Percentiles rank a stretch among this genome's conserved stretches.
These are phyloP conservation scores for Chironomus striatipennis DNA, from an alignment of 1,140 invertebrate genomes.

Conservation along the genomic window DNA sequence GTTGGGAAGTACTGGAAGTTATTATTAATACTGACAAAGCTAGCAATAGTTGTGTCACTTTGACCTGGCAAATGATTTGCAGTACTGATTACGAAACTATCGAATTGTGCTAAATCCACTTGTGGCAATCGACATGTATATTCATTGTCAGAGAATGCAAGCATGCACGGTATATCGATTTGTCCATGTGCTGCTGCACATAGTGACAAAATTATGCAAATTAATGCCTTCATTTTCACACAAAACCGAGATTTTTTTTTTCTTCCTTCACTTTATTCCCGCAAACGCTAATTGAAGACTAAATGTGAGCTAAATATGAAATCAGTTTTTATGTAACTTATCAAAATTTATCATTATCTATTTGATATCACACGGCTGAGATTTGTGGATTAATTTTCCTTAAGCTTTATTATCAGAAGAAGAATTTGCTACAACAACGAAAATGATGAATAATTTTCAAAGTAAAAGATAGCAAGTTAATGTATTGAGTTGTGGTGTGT, in stretches of 20 bases:
- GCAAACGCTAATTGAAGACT: too few relatives aligned
- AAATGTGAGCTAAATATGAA: too few relatives aligned
- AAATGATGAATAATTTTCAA: too few relatives aligned
- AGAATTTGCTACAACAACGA: too few relatives aligned
- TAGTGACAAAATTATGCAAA: background rate
- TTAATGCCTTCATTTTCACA: background rate
- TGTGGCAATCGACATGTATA: slow-evolving; percentile 8
- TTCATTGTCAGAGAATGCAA: background rate
- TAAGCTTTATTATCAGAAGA: too few relatives aligned
- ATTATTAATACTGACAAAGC: background rate
- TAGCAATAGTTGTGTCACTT: background rate
- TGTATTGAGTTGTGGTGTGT: too few relatives aligned
- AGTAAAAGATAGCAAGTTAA: too few relatives aligned
- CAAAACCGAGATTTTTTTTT: background rate
- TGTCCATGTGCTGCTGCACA: background rate
- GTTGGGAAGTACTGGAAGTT: background rate
- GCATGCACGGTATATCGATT: background rate
- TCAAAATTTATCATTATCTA: too few relatives aligned
- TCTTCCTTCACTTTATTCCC: too few relatives aligned
- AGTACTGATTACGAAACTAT: background rate
- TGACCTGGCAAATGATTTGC: background rate
- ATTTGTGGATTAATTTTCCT: too few relatives aligned
- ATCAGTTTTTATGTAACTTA: too few relatives aligned
- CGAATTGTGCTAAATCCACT: background rate
- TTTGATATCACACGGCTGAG: too few relatives aligned